Evolutionary conservation across 2,113 vertebrate species (phyloP).

Genomic region (Urocolius indicus): DNA sequence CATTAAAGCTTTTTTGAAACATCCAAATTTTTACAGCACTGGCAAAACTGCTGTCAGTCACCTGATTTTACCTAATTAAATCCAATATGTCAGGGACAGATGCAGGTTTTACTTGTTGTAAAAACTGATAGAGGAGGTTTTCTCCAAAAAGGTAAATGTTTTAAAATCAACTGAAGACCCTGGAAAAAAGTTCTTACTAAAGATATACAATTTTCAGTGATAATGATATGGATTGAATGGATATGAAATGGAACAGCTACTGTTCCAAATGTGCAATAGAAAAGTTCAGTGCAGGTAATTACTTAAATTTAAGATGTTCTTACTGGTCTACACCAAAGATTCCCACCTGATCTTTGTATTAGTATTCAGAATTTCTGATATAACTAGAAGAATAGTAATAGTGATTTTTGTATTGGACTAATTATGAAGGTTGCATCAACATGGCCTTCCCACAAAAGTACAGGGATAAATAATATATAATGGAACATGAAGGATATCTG

Average conservation of each 20-base stretch:
- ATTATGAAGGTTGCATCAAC: neutral
- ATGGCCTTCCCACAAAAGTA: rapidly evolving
- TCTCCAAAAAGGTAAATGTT: neutral
- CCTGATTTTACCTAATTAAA: neutral
- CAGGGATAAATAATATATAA: neutral
- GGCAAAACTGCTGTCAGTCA: neutral
- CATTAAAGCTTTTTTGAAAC: neutral
- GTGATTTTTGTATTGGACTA: neutral
- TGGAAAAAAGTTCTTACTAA: neutral
- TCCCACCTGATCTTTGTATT: neutral
- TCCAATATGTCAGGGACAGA: neutral
- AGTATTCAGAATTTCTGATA: neutral
- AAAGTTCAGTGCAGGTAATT: neutral
- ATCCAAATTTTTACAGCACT: neutral
- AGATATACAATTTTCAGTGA: neutral
- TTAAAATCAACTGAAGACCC: neutral
- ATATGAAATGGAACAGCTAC: neutral
- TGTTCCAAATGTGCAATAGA: neutral
- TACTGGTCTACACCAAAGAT: neutral
- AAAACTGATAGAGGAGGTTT: neutral
- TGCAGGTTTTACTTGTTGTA: neutral
- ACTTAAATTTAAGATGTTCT: neutral
- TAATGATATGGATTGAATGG: neutral
- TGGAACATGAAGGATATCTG: neutral
- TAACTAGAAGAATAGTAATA: neutral